Base-by-base conservation (phyloP, 2,888 invertebrate genomes). In the Diploptera punctata region DNA sequence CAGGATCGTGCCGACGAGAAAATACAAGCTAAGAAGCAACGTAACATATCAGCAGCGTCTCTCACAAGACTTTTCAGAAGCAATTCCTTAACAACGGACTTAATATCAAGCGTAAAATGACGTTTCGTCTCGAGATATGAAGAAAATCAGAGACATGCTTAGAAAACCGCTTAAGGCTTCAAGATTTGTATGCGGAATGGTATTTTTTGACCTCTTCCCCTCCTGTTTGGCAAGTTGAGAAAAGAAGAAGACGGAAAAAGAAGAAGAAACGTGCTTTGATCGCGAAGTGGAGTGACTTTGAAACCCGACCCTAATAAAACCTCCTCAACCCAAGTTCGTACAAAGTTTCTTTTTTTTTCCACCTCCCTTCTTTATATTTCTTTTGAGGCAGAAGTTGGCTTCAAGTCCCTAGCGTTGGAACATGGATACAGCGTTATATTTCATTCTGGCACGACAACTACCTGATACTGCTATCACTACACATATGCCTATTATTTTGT, bases 331-430 rank as follows among this genome's bases (percentile, higher is more conserved):
- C 52, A 21, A 52, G 24, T 52, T 52, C 52, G 5, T 52, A 9
- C 9, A 52, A 52, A 52, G 24, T 52, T 52, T 52, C 24, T 52
- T 18, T 49, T 13, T 24, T 21, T n/a, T n/a, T n/a, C n/a, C n/a
- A n/a, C n/a, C n/a, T n/a, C n/a, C n/a, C 52, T 52, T 5, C 52
- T 52, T 52, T 52, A 52, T 52, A 52, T 52, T 52, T 24, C 52
- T 52, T 52, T 52, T 3, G 19, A 52, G 21, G 19, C n/a, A 49
- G 49, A 49, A 52, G 24, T 52, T 52, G 9, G 21, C 7, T 10
- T 3, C 21, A 13, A 21, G 5, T 52, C 52, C 24, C 52, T 21
- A 24, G 52, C n/a, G n/a, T n/a, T n/a, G n/a, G n/a, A n/a, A n/a
- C n/a, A n/a, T 5, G 52, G 52, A 10, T 24, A 52, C 16, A 21